A percentile compares a stretch with the other conserved stretches of the same genome.
phyloP scores from a whole-genome alignment of 1,140 invertebrate genomes.

The Atta cephalotes region DNA sequence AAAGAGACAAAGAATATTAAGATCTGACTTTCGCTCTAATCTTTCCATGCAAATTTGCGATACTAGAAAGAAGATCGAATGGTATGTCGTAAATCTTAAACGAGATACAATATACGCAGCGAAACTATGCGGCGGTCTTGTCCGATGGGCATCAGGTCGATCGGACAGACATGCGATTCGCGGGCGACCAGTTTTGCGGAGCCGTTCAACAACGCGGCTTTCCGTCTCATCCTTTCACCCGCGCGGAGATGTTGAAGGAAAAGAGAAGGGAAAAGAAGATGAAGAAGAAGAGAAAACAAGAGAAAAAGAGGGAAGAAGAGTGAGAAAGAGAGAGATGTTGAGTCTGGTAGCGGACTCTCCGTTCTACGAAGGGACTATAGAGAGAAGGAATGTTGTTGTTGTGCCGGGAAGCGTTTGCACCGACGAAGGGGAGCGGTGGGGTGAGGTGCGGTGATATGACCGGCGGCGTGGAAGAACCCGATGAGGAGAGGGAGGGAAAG shows the following conservation, averaged over 20 bases:
- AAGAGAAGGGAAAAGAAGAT: constrained; percentile 43
- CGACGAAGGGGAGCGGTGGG: constrained; percentile 47
- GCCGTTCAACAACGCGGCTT: constrained; percentile 36
- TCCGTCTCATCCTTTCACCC: constrained; percentile 42
- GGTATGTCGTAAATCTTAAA: constrained; percentile 30
- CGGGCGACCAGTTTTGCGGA: constrained; percentile 70
- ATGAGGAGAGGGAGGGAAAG: constrained; percentile 8
- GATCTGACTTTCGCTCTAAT: background rate
- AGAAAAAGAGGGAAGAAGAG: constrained; percentile 34
- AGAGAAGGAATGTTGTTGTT: constrained; percentile 85
- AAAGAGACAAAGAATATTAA: background rate
- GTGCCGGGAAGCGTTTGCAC: constrained; percentile 81
- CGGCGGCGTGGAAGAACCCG: constrained; percentile 72
- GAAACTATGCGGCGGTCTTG: constrained; percentile 38
- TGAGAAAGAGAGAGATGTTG: constrained; percentile 62
- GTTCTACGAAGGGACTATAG: constrained; percentile 79
- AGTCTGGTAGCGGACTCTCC: constrained; percentile 81
- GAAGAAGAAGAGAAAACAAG: constrained; percentile 46
- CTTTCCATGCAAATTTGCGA: background rate
- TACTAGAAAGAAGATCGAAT: constrained; percentile 22
- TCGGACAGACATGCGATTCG: constrained; percentile 72
- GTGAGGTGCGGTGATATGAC: constrained; percentile 64
- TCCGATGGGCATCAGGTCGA: constrained; percentile 68
- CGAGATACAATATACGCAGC: constrained; percentile 47
- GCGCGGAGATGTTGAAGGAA: constrained; percentile 14